Evolutionary conservation across 2,113 vertebrate species (phyloP).

Genomic region (Emydura subglobosa): DNA sequence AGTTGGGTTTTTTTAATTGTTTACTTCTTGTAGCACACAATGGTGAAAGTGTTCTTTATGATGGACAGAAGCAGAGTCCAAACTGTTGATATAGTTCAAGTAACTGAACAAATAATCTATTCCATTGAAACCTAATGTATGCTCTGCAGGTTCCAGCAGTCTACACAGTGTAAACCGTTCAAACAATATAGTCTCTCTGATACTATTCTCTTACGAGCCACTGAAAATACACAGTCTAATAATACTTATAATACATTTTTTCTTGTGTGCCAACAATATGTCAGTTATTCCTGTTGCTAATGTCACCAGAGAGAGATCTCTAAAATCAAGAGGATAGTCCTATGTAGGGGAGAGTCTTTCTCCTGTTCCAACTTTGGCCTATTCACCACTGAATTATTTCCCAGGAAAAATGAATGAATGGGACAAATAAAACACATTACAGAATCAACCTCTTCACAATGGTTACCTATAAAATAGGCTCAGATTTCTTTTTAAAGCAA

Average conservation of each 20-base stretch:
- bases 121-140: neutral
- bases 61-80: neutral
- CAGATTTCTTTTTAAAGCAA: neutral
- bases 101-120: neutral
- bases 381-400: neutral
- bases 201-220: neutral
- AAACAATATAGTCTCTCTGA: neutral
- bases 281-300: neutral
- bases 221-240: neutral
- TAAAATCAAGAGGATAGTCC: neutral
- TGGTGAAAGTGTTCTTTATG: neutral
- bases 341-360: neutral
- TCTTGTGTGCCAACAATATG: neutral
- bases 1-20: neutral
- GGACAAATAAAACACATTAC: neutral
- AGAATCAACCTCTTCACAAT: neutral
- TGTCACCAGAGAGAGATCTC: neutral
- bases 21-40: neutral
- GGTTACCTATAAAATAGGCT: neutral
- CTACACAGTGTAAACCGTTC: neutral
- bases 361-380: neutral
- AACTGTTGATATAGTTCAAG: neutral
- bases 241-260: neutral
- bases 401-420: neutral
- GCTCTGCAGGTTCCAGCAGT: neutral